phyloP scores from a whole-genome alignment of 30 jellyfish, hydroid and myxozoan species.

The Pelagia noctiluca region DNA sequence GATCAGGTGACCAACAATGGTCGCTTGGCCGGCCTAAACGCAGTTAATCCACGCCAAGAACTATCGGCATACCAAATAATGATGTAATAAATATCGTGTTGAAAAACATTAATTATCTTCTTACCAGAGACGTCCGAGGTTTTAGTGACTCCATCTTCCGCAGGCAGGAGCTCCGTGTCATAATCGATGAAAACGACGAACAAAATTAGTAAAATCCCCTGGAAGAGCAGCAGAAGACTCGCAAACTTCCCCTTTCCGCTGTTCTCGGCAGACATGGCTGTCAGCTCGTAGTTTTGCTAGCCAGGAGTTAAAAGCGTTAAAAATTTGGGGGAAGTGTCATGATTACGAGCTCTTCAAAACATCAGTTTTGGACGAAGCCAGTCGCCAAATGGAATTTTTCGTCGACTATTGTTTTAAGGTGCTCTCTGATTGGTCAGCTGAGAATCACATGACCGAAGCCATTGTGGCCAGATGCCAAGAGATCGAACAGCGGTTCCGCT shows the following conservation, averaged over 20 bases:
- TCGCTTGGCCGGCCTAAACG: no score
- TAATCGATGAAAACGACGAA: conserved; percentile 92
- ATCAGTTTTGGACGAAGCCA: neutral
- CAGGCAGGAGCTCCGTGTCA: conserved; percentile 77
- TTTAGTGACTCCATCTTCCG: conserved; percentile 28
- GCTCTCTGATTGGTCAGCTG: conserved; percentile 53
- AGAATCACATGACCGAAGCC: neutral
- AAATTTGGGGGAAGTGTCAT: conserved; percentile 8
- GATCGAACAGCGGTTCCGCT: neutral
- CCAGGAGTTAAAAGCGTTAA: no score
- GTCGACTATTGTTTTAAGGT: conserved; percentile 14
- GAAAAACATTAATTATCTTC: no score
- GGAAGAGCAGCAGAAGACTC: conserved; percentile 77
- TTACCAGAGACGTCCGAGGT: neutral
- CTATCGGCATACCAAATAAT: no score
- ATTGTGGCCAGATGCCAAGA: conserved; percentile 2
- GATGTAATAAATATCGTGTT: no score
- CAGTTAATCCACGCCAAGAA: no score
- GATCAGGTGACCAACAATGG: no score
- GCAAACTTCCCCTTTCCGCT: conserved; percentile 85
- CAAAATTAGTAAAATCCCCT: conserved; percentile 81
- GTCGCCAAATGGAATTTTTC: neutral
- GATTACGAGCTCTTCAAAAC: conserved; percentile 11
- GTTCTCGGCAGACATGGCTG: conserved; percentile 55
- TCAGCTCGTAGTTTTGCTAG: neutral